Evolutionary conservation across 2,113 vertebrate genomes (phyloP).

Genomic region (Hippocampus guttulatus): DNA sequence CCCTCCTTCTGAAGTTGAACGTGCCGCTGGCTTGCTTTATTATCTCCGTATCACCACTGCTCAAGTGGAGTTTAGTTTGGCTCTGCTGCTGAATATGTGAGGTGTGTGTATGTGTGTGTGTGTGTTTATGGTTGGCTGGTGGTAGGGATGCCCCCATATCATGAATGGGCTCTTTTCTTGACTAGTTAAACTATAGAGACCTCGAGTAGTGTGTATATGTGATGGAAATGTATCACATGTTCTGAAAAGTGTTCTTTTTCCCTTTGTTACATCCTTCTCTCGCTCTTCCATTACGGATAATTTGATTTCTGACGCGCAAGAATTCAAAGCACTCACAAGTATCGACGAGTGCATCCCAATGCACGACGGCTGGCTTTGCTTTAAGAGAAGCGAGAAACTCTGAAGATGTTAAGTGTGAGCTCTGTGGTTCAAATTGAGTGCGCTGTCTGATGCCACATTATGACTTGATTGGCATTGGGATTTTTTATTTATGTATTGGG

Average conservation of each 20-base stretch:
- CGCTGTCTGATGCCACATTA: not conserved
- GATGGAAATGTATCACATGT: not conserved
- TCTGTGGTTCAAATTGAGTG: not conserved
- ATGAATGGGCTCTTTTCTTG: not conserved
- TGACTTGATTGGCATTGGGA: not conserved
- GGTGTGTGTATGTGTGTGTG: conserved; percentile 8
- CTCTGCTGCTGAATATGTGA: conserved; percentile 15
- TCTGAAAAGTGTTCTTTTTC: not conserved
- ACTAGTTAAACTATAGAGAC: not conserved
- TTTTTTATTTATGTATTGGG: not conserved
- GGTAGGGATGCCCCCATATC: not conserved
- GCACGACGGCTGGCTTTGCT: not conserved
- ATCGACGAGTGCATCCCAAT: not conserved
- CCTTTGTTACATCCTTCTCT: not conserved
- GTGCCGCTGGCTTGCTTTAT: conserved; percentile 59
- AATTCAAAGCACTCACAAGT: conserved; percentile 3
- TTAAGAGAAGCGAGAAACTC: not conserved
- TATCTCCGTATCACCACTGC: conserved; percentile 59
- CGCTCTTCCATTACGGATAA: conserved; percentile 12
- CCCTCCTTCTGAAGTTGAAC: conserved; percentile 64
- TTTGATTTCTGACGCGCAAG: conserved; percentile 1
- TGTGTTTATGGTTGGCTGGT: not conserved
- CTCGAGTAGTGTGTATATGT: not conserved
- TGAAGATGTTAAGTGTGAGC: not conserved
- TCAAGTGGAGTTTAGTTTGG: conserved; percentile 41